Percentiles rank a stretch among this genome's conserved stretches.
Conservation (phyloP, 2,797 vertebrate genomes). For the Myotis pilosus region DNA sequence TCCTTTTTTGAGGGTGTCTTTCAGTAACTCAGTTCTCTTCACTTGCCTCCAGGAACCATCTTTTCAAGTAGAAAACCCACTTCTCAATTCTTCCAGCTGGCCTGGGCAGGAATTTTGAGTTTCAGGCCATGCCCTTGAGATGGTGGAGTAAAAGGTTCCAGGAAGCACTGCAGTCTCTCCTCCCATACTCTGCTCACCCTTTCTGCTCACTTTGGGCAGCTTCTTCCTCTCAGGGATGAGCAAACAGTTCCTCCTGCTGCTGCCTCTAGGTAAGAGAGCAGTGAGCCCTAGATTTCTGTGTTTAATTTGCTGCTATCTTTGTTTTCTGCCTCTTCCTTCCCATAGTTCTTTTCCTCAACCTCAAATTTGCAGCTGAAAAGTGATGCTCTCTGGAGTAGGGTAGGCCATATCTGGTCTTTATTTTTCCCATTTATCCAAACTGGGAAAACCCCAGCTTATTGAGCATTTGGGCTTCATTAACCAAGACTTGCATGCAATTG, state of each 20-base stretch:
- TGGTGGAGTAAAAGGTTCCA: not conserved
- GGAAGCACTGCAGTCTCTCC: not conserved
- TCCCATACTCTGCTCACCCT: rapidly evolving
- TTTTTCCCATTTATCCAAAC: not conserved
- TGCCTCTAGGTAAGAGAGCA: not conserved
- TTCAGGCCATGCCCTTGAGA: not conserved
- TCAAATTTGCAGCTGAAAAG: not conserved
- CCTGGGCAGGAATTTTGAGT: not conserved
- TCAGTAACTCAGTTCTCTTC: not conserved
- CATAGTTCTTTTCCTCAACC: not conserved
- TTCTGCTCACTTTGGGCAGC: not conserved
- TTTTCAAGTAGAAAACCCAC: not conserved
- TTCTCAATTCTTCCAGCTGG: not conserved
- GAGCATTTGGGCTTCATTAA: not conserved
- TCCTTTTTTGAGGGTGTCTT: not conserved
- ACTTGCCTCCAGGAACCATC: not conserved
- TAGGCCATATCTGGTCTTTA: not conserved
- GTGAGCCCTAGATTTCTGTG: not conserved
- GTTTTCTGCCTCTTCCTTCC: not conserved
- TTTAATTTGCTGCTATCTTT: not conserved
- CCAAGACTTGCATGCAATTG: not conserved
- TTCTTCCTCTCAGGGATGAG: not conserved
- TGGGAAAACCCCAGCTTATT: not conserved
- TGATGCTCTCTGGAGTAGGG: not conserved
- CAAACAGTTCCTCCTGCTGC: not conserved